A percentile compares a stretch with the other conserved stretches of the same genome.
Evolutionary conservation across 2,113 vertebrate species (phyloP).

Genomic region (Artemisiospiza belli): DNA sequence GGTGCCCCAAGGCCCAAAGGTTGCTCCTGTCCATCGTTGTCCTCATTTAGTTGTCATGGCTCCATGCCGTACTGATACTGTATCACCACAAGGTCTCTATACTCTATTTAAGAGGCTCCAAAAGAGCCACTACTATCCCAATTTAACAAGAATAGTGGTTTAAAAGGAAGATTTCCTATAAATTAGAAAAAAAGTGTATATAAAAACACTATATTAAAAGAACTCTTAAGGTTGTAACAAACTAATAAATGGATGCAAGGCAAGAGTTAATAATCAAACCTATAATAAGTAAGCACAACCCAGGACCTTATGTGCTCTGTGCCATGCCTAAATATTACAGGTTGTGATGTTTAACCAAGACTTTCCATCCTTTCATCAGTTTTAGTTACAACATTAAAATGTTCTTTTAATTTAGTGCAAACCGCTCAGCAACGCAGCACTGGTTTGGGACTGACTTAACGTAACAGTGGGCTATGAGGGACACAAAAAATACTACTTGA

Average conservation of each 20-base stretch:
- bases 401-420: conserved; percentile 61
- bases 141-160: conserved; percentile 60
- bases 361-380: conserved; percentile 49
- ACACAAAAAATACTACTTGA: background rate
- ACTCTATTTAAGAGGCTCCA: conserved; percentile 51
- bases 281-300: conserved; percentile 50
- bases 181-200: conserved; percentile 69
- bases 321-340: conserved; percentile 54
- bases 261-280: conserved; percentile 57
- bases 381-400: conserved; percentile 57
- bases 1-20: conserved; percentile 58
- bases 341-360: conserved; percentile 18
- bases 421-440: conserved; percentile 7
- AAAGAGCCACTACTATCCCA: conserved; percentile 51
- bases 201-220: conserved; percentile 68
- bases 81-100: conserved; percentile 58
- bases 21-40: conserved; percentile 60
- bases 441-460: background rate
- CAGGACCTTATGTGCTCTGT: background rate
- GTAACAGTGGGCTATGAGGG: background rate
- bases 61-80: conserved; percentile 58
- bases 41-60: conserved; percentile 65
- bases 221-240: conserved; percentile 63
- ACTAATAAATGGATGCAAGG: conserved; percentile 58
- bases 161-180: conserved; percentile 63